Conservation (phyloP, 2,888 invertebrate genomes). For the Chrysolina haemoptera region DNA sequence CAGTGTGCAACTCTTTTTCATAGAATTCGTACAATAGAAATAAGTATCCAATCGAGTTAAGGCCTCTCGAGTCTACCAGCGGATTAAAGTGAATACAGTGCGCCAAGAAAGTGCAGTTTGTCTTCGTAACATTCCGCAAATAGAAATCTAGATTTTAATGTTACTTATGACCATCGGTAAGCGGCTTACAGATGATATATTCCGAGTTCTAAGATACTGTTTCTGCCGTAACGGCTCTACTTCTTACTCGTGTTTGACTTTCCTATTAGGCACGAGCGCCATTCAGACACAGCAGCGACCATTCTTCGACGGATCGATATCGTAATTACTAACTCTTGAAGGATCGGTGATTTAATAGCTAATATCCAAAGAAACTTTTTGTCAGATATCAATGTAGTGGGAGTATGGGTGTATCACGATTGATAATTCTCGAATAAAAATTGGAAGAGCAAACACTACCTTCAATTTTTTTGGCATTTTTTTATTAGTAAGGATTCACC, state of each 20-base stretch:
- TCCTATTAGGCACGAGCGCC: slow-evolving; percentile 50
- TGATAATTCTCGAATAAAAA: too few relatives aligned
- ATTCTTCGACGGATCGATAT: slow-evolving; percentile 27
- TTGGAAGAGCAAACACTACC: too few relatives aligned
- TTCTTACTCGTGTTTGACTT: slow-evolving; percentile 57
- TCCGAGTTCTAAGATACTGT: slow-evolving; percentile 57
- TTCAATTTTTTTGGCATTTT: too few relatives aligned
- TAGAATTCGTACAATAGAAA: not conserved
- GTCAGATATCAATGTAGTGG: not conserved
- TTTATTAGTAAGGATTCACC: too few relatives aligned
- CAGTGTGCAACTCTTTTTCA: not conserved
- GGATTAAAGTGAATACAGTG: not conserved
- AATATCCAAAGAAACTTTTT: not conserved
- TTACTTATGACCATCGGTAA: slow-evolving; percentile 53
- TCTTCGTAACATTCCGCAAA: slow-evolving; percentile 10
- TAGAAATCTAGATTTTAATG: slow-evolving; percentile 14
- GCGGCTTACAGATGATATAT: slow-evolving; percentile 62
- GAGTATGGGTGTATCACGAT: too few relatives aligned
- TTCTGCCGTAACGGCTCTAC: slow-evolving; percentile 55
- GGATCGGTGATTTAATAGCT: not conserved
- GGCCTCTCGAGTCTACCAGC: not conserved
- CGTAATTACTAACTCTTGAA: not conserved
- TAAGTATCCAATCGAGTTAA: not conserved
- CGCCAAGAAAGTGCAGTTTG: slow-evolving; percentile 1
- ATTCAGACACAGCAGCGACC: slow-evolving; percentile 37